A percentile compares a stretch with the other conserved stretches of the same genome.
Evolutionary conservation across 2,888 invertebrate species (phyloP).

Genomic region (Lamproptera curius): DNA sequence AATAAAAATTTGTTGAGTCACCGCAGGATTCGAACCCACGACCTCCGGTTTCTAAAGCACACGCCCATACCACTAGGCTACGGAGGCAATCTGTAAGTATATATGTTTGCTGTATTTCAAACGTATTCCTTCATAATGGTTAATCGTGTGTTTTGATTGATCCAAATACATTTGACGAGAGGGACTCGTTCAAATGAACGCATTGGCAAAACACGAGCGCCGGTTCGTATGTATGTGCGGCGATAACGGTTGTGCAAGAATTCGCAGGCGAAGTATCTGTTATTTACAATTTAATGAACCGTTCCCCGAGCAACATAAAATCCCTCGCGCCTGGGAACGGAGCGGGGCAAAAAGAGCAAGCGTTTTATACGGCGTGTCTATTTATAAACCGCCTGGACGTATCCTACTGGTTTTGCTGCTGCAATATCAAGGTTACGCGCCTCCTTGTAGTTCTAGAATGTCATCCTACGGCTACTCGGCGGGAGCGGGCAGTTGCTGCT

Average conservation of each 20-base stretch:
- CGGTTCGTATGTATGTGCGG: background rate
- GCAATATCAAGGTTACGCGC: conserved; percentile 71
- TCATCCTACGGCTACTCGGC: conserved; percentile 52
- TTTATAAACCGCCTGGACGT: conserved; percentile 67
- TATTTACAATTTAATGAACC: conserved; percentile 59
- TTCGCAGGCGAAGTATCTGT: conserved; percentile 22
- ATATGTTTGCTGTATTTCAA: no score
- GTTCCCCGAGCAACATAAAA: conserved; percentile 52
- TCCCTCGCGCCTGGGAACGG: conserved; percentile 55
- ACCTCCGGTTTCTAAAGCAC: no score
- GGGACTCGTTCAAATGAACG: background rate
- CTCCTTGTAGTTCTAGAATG: conserved; percentile 46
- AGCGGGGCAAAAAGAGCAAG: conserved; percentile 53
- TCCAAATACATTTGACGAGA: no score
- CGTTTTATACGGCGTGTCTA: conserved; percentile 63
- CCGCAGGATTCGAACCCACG: no score
- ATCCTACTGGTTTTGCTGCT: conserved; percentile 64
- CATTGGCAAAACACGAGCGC: background rate
- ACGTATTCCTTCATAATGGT: no score
- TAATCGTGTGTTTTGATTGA: no score
- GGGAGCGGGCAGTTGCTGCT: conserved; percentile 31
- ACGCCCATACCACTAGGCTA: no score
- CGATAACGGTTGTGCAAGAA: conserved; percentile 13
- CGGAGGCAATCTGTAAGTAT: no score
- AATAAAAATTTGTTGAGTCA: no score